Conservation (phyloP, 2,113 vertebrate species). For the Nematolebias whitei region DNA sequence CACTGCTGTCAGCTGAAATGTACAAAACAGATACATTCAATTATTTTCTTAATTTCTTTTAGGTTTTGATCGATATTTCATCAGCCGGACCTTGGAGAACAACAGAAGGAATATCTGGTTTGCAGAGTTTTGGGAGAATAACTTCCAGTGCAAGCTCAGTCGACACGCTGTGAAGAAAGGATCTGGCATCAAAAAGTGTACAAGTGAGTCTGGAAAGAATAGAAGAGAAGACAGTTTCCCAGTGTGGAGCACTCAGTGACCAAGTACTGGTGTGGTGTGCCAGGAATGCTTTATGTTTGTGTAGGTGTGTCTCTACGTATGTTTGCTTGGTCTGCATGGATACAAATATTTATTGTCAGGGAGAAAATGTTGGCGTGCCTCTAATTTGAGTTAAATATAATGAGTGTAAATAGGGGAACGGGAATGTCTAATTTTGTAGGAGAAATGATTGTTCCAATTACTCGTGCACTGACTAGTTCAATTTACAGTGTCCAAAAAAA, state of each 20-base stretch:
- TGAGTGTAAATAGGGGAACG: constrained; percentile 36
- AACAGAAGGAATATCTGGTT: constrained; percentile 98
- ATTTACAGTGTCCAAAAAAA: constrained; percentile 43
- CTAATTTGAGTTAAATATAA: constrained; percentile 42
- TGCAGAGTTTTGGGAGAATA: constrained; percentile 97
- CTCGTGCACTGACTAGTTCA: constrained; percentile 32
- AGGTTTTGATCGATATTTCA: constrained; percentile 97
- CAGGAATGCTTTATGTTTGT: constrained; percentile 12
- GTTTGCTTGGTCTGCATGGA: constrained; percentile 9
- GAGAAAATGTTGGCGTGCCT: constrained; percentile 20
- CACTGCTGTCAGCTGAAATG: not conserved
- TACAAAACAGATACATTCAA: not conserved
- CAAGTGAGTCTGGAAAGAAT: constrained; percentile 84
- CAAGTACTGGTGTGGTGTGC: constrained; percentile 31
- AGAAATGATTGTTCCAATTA: constrained; percentile 48
- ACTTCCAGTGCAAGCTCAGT: constrained; percentile 96
- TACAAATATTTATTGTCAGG: constrained; percentile 28
- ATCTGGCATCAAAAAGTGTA: constrained; percentile 93
- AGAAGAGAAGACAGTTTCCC: constrained; percentile 3
- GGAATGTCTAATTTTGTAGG: constrained; percentile 36
- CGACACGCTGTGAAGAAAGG: constrained; percentile 91
- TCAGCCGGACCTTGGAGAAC: constrained; percentile 93
- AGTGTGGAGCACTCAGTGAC: constrained; percentile 24
- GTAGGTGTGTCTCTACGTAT: not conserved
- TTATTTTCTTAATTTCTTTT: constrained; percentile 17